Percentiles rank a stretch among this genome's conserved stretches.
phyloP scores from a whole-genome alignment of 2,888 invertebrate species.

The Seira ritae region DNA sequence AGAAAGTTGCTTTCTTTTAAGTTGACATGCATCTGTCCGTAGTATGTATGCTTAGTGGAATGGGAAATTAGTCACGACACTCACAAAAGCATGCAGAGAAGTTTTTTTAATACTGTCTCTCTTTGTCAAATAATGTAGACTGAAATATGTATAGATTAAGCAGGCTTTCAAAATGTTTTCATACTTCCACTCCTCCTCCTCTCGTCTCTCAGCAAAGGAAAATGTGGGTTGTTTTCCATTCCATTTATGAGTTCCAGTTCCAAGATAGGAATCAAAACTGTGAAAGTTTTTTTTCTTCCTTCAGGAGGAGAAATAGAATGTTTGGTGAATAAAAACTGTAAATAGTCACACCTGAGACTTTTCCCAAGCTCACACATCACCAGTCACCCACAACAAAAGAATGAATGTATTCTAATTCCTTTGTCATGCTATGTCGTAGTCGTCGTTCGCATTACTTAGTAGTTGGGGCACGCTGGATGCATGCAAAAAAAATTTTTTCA shows the following conservation, averaged over 20 bases:
- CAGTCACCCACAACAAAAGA: conserved; percentile 48
- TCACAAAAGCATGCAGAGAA: not conserved
- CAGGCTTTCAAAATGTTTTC: too few species aligned
- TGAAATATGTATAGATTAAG: too few species aligned
- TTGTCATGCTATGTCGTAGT: conserved; percentile 16
- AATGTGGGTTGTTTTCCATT: not conserved
- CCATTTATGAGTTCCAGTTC: too few species aligned
- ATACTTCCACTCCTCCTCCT: too few species aligned
- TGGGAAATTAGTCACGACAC: not conserved
- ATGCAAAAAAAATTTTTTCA: not conserved
- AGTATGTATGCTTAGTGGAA: not conserved
- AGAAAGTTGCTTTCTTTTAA: not conserved
- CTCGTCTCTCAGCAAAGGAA: too few species aligned
- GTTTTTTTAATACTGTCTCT: not conserved
- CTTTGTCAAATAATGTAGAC: not conserved
- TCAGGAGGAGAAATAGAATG: not conserved
- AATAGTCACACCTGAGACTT: conserved; percentile 43
- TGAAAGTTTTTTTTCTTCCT: not conserved
- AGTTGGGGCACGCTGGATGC: conserved; percentile 7
- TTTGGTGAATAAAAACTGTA: not conserved
- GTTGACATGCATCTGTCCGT: not conserved
- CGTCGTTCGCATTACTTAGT: too few species aligned
- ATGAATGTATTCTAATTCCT: conserved; percentile 16
- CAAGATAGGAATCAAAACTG: too few species aligned
- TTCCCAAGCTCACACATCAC: conserved; percentile 51